These are phyloP conservation scores for Sepiola atlantica DNA, from an alignment of 2,888 invertebrate species.

Conservation along the genomic window DNA sequence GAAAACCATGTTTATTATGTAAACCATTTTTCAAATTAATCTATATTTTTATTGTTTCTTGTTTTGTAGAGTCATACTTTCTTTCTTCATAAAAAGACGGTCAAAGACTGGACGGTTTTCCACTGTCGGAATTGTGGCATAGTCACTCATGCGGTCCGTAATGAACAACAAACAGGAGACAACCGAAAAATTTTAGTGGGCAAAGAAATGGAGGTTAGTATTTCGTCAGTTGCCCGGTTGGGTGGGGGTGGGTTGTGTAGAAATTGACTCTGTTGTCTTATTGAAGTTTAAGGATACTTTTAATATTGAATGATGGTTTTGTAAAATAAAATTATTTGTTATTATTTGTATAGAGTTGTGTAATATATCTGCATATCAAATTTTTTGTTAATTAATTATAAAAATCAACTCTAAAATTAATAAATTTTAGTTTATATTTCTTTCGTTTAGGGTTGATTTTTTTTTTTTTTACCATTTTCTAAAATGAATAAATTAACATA, in stretches of 20 bases:
- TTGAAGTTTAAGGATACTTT: too few relatives aligned
- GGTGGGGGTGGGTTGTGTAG: too few relatives aligned
- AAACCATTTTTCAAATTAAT: too few relatives aligned
- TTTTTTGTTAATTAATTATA: neutral
- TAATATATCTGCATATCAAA: neutral
- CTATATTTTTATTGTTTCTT: neutral
- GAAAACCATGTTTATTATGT: too few relatives aligned
- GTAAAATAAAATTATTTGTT: neutral
- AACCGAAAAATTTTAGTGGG: slow-evolving; percentile 53
- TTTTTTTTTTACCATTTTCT: neutral
- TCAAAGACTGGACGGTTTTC: slow-evolving; percentile 59
- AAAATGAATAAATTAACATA: neutral
- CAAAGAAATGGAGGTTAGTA: slow-evolving; percentile 54
- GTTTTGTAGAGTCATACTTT: slow-evolving; percentile 60
- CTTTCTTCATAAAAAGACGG: slow-evolving; percentile 58
- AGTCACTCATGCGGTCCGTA: slow-evolving; percentile 58
- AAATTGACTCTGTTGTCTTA: too few relatives aligned
- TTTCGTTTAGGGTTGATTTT: neutral
- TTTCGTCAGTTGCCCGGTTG: neutral
- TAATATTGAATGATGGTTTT: neutral
- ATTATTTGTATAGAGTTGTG: neutral
- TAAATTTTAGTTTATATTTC: too few relatives aligned
- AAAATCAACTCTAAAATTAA: too few relatives aligned
- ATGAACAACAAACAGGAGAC: slow-evolving; percentile 48
- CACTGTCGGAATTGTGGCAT: slow-evolving; percentile 63